phyloP scores from a whole-genome alignment of 1,140 invertebrate genomes.

The Idris sp. region DNA sequence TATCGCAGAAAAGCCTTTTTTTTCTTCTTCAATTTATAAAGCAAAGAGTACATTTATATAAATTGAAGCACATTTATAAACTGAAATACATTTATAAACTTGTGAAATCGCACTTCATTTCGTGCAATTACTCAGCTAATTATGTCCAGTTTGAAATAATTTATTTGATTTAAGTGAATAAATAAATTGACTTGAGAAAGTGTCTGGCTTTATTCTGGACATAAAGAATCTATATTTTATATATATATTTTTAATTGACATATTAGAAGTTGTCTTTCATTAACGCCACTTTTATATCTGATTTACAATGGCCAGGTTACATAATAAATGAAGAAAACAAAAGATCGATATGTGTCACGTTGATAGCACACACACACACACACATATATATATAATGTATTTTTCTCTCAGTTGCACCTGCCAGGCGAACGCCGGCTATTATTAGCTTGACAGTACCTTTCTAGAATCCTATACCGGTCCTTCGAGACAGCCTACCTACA shows the following conservation, averaged over 20 bases:
- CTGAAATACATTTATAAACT: too few species aligned
- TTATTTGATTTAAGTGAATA: too few species aligned
- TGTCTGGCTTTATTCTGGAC: too few species aligned
- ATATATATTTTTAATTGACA: background rate
- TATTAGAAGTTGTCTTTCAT: too few species aligned
- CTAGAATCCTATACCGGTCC: slow-evolving; percentile 61
- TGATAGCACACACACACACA: slow-evolving; percentile 41
- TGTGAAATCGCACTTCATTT: too few species aligned
- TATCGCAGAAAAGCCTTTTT: background rate
- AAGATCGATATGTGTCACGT: slow-evolving; percentile 47
- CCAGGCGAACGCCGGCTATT: slow-evolving; percentile 63
- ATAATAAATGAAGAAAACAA: slow-evolving; percentile 24
- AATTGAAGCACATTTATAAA: too few species aligned
- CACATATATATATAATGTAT: too few species aligned
- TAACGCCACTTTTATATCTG: background rate
- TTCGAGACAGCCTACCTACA: slow-evolving; percentile 59
- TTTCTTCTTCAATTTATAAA: background rate
- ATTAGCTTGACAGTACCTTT: slow-evolving; percentile 65
- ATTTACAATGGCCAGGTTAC: slow-evolving; percentile 21
- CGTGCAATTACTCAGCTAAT: too few species aligned
- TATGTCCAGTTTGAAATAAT: too few species aligned
- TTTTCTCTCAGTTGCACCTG: slow-evolving; percentile 62
- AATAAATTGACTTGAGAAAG: too few species aligned
- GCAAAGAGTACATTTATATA: too few species aligned
- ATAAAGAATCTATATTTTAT: slow-evolving; percentile 28